Base-by-base conservation (phyloP, 2,797 vertebrate species). In the Chelidonichthys spinosus region DNA sequence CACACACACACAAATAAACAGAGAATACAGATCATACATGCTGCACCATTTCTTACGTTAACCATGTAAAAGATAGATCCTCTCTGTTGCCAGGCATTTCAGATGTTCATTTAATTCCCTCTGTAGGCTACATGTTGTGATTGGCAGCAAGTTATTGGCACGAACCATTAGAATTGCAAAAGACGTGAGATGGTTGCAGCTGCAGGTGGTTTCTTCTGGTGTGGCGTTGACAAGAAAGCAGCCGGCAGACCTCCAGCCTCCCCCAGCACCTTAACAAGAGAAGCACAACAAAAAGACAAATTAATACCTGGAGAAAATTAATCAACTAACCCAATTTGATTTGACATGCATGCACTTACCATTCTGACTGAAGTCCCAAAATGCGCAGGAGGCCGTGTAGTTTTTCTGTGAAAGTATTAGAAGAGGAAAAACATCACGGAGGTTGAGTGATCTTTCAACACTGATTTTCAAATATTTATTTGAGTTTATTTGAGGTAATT, bases 171-270 rank as follows among this genome's bases (percentile, higher is more conserved):
- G 92, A 67, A 99, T 92, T 1, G 96, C 96, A 82, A 99, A 99
- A 71, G 97, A 96, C 14, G 97, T 99, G 66, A 99, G 95, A 72
- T 99, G 98, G 85, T 94, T 96, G 88, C 98, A 99, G 87, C 95
- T 96, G 89, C 98, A 99, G 72, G 90, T 83, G 0, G 96, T 98
- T 62, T 95, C 89, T 37, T 95, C 95, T 2, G 81, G 35, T 18
- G 90, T 95, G 39, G 78, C 88, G 60, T 92, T 95, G 85, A 93
- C 87, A 32, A 97, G 87, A 9, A n/a, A 85, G 83, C 98, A 99
- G 0, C 98, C 97, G 6, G 89, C 82, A 0, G 85, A 70, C 46
- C 92, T 95, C 98, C 98, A 99, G 66, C 96, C 97, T 84, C 97
- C 97, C 18, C 52, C 80, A 17, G 93, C 95, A 67, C 69, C 98